Conservation (phyloP, 2,888 invertebrate genomes). For the Pollenia amentaria region DNA sequence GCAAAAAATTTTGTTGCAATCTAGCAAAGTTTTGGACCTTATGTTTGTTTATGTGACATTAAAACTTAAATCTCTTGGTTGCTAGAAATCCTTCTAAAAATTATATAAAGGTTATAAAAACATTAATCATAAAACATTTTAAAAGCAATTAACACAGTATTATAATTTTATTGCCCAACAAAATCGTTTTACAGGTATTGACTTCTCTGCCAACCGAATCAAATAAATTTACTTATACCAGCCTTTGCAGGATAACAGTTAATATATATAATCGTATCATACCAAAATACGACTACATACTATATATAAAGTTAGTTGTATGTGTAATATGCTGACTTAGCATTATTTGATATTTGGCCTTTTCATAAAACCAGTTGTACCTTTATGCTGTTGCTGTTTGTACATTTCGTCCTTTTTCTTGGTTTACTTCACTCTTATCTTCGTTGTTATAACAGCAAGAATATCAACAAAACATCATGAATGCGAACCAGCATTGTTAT, state of each 20-base stretch:
- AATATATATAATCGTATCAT: background rate
- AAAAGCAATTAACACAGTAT: too few species aligned
- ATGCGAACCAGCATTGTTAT: constrained; percentile 50
- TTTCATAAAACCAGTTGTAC: constrained; percentile 19
- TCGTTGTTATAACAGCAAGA: constrained; percentile 25
- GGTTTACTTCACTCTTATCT: constrained; percentile 11
- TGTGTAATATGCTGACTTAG: constrained; percentile 53
- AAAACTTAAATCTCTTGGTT: too few species aligned
- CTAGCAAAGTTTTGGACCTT: too few species aligned
- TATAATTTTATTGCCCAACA: too few species aligned
- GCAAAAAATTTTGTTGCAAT: too few species aligned
- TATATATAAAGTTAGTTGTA: constrained; percentile 16
- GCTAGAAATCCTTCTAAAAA: too few species aligned
- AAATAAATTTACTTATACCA: background rate
- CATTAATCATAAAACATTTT: too few species aligned
- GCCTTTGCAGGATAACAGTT: background rate
- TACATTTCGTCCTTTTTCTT: background rate
- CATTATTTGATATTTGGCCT: constrained; percentile 54
- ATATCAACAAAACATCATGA: constrained; percentile 37
- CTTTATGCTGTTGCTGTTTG: constrained; percentile 8
- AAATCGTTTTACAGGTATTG: background rate
- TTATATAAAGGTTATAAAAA: too few species aligned
- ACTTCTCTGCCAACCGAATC: background rate
- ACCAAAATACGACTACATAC: constrained; percentile 29
- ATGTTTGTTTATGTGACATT: too few species aligned